A percentile compares a stretch with the other conserved stretches of the same genome.
These are phyloP conservation scores for Hippasteria phrygiana DNA, from an alignment of 53 echinoderm and acorn worm species.

Conservation along the genomic window DNA sequence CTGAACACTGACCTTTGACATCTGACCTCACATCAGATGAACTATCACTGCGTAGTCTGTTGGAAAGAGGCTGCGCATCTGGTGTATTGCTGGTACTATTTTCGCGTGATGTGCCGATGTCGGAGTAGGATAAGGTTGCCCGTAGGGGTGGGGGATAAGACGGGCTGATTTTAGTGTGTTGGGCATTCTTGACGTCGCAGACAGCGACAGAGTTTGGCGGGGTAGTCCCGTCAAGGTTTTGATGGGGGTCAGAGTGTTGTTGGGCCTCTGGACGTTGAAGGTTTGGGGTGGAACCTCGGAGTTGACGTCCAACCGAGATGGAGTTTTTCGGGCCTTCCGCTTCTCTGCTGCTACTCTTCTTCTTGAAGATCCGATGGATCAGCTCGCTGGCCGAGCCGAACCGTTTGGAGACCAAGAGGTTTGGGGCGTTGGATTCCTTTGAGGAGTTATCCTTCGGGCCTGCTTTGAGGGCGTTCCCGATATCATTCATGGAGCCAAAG, in stretches of 20 bases:
- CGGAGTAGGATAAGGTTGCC: conserved; percentile 85
- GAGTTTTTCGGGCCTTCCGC: conserved; percentile 19
- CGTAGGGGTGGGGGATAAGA: conserved; percentile 89
- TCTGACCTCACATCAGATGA: conserved; percentile 56
- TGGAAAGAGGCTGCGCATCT: neutral
- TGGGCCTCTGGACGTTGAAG: neutral
- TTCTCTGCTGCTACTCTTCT: conserved; percentile 56
- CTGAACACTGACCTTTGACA: neutral
- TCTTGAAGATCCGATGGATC: conserved; percentile 81
- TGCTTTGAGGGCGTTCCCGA: conserved; percentile 17
- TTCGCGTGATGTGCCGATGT: conserved; percentile 51
- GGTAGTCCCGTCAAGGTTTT: conserved; percentile 26
- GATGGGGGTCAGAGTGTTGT: conserved; percentile 4
- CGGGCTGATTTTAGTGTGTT: conserved; percentile 68
- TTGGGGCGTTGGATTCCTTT: conserved; percentile 10
- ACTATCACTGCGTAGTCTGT: conserved; percentile 53
- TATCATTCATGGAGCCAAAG: conserved; percentile 61
- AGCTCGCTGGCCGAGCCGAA: conserved; percentile 95
- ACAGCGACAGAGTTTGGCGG: conserved; percentile 29
- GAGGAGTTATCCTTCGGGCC: neutral
- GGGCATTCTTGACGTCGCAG: conserved; percentile 14
- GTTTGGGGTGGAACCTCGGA: conserved; percentile 4
- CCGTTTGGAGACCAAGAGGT: conserved; percentile 71
- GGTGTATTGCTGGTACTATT: conserved; percentile 63
- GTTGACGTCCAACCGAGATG: conserved; percentile 24